Conservation (phyloP, 53 echinoderm and acorn worm genomes). For the Zoroaster sp. region DNA sequence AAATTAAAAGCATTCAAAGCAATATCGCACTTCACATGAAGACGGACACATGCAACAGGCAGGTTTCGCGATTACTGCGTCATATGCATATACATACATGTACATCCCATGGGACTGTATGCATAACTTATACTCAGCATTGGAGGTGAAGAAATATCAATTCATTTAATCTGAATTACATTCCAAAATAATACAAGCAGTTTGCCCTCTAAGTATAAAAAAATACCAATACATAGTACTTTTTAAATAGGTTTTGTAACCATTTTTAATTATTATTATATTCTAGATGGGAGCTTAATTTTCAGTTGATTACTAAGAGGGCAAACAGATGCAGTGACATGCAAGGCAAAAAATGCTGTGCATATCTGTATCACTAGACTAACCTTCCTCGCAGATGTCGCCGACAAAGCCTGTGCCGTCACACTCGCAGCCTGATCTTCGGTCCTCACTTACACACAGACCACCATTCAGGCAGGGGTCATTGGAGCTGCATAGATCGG, state of each 20-base stretch:
- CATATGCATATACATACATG: neutral
- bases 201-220: neutral
- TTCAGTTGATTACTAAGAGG: neutral
- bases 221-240: neutral
- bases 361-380: neutral
- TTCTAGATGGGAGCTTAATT: neutral
- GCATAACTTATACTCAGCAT: neutral
- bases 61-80: neutral
- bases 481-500: conserved; percentile 80
- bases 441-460: conserved; percentile 77
- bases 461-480: conserved; percentile 79
- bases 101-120: neutral
- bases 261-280: neutral
- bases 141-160: neutral
- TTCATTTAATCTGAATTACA: neutral
- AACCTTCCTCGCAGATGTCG: conserved; percentile 59
- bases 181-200: neutral
- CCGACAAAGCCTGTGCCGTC: conserved; percentile 72
- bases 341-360: neutral
- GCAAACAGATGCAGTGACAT: neutral
- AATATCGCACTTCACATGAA: neutral
- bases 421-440: conserved; percentile 49
- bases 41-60: neutral
- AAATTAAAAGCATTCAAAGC: no score
- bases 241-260: neutral